phyloP scores from a whole-genome alignment of 1,140 invertebrate genomes.

The Hypothenemus hampei region DNA sequence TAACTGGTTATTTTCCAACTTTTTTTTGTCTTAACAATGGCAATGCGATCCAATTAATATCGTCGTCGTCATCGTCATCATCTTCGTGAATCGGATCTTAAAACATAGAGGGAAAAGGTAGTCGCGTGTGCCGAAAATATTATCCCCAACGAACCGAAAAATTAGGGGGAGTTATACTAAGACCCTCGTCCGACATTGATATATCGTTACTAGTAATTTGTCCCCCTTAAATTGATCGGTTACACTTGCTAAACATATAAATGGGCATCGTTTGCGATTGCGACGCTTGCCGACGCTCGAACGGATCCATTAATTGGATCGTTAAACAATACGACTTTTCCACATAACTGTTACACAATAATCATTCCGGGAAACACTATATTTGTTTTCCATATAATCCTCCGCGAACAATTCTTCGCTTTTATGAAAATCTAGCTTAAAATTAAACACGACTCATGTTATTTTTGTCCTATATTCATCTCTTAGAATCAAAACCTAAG shows the following conservation, averaged over 20 bases:
- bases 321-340: slow-evolving; percentile 10
- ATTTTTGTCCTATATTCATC: no score
- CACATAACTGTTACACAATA: no score
- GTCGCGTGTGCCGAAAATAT: slow-evolving; percentile 19
- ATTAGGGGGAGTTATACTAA: slow-evolving; percentile 22
- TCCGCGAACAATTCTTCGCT: no score
- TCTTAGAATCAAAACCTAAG: no score
- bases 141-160: slow-evolving; percentile 21
- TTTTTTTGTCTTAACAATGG: no score
- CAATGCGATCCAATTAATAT: no score
- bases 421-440: no score
- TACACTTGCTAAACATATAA: slow-evolving; percentile 33
- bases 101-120: no score
- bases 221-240: slow-evolving; percentile 23
- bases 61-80: no score
- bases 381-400: no score
- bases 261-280: slow-evolving; percentile 22
- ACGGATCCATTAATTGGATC: slow-evolving; percentile 15
- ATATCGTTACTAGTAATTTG: slow-evolving; percentile 20
- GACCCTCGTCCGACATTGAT: slow-evolving; percentile 21
- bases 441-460: no score
- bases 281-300: neutral
- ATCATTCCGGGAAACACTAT: no score
- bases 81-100: slow-evolving; percentile 17
- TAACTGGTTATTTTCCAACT: neutral